Conservation (phyloP, 2,113 vertebrate species). For the Brachyhypopomus occidentalis region DNA sequence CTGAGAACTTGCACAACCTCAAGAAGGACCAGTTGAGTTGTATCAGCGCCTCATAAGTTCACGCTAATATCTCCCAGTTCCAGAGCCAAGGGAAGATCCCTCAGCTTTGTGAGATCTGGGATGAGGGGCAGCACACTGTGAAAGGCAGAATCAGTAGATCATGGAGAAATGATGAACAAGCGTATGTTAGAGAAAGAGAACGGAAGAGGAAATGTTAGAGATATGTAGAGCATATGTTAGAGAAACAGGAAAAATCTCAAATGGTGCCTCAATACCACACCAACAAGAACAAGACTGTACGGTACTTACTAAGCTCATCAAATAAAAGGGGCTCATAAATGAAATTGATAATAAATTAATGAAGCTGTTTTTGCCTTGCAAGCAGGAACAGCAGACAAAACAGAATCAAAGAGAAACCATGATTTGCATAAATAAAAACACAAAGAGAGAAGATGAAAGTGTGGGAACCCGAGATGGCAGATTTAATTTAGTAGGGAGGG, state of each 20-base stretch:
- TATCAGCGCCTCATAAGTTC: background rate
- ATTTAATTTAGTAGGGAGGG: slow-evolving; percentile 21
- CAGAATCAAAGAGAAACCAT: slow-evolving; percentile 29
- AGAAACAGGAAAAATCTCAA: background rate
- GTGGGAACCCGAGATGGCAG: slow-evolving; percentile 18
- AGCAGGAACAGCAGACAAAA: background rate
- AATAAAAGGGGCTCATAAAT: slow-evolving; percentile 6
- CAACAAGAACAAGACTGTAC: background rate
- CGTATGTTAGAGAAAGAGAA: background rate
- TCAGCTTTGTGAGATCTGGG: background rate
- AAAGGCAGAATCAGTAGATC: background rate
- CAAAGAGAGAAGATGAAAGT: slow-evolving; percentile 1
- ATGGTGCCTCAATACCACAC: no score
- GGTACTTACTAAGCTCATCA: background rate
- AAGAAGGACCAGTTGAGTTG: background rate
- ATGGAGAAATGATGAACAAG: background rate
- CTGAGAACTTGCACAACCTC: background rate
- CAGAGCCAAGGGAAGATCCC: slow-evolving; percentile 7
- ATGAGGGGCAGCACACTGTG: background rate
- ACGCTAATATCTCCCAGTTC: background rate
- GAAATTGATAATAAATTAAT: background rate
- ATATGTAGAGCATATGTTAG: background rate
- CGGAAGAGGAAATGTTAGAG: no score
- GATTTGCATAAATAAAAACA: slow-evolving; percentile 29
- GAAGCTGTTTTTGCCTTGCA: slow-evolving; percentile 17